A percentile compares a stretch with the other conserved stretches of the same genome.
phyloP scores from a whole-genome alignment of 2,888 invertebrate species.

The Falcaria lacertinaria region DNA sequence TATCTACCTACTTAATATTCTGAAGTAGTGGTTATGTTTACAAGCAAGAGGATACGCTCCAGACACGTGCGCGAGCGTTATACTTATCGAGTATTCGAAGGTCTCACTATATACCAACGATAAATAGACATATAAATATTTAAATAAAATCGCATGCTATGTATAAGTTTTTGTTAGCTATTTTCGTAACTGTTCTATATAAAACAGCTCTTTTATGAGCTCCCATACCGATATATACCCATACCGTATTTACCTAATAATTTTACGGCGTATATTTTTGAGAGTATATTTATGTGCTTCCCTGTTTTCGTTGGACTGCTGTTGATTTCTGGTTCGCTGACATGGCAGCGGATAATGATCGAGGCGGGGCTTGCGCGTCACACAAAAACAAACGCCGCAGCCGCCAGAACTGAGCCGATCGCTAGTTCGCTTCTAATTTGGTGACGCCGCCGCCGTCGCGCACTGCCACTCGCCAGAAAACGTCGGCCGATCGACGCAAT shows the following conservation, averaged over 20 bases:
- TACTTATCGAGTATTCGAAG: constrained; percentile 42
- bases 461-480: constrained; percentile 27
- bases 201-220: background rate
- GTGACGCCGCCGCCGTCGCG: constrained; percentile 51
- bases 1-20: constrained; percentile 13
- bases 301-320: constrained; percentile 40
- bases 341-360: constrained; percentile 30
- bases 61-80: constrained; percentile 11
- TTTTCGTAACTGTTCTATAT: background rate
- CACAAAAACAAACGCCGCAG: constrained; percentile 40
- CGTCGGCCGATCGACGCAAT: constrained; percentile 37
- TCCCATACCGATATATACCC: constrained; percentile 3
- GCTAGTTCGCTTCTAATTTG: constrained; percentile 68
- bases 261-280: constrained; percentile 33
- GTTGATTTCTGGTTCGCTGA: constrained; percentile 47
- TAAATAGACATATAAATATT: background rate
- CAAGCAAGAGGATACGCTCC: constrained; percentile 15
- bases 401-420: constrained; percentile 35
- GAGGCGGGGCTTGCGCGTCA: constrained; percentile 68
- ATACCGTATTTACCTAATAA: constrained; percentile 23
- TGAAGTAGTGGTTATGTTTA: constrained; percentile 18
- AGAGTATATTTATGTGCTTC: constrained; percentile 41
- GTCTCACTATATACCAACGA: constrained; percentile 15
- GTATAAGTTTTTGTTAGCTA: background rate
- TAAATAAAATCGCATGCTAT: background rate